phyloP scores from a whole-genome alignment of 2,888 invertebrate species.

The Tetramorium bicarinatum region DNA sequence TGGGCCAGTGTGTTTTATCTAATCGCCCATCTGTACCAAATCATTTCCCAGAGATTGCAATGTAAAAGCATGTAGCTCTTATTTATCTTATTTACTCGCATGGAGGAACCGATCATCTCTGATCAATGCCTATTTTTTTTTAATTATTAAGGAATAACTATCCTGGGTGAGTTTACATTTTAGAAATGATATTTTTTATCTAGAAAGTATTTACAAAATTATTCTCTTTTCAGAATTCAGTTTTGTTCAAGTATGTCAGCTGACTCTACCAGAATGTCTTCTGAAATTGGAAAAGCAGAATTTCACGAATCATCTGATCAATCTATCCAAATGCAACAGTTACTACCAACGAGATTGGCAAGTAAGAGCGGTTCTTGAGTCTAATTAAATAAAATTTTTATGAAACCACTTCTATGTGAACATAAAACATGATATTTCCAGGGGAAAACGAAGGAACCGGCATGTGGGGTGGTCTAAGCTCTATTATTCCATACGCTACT shows the following conservation, averaged over 20 bases:
- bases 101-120: background rate
- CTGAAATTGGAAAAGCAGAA: background rate
- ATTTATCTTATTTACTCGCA: conserved; percentile 7
- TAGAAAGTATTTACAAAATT: background rate
- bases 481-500: conserved; percentile 60
- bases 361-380: conserved; percentile 4
- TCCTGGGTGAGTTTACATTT: conserved; percentile 26
- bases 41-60: background rate
- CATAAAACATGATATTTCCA: background rate
- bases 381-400: background rate
- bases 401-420: background rate
- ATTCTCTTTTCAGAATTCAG: background rate
- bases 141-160: background rate
- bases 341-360: conserved; percentile 26
- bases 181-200: background rate
- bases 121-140: background rate
- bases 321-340: conserved; percentile 30
- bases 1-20: background rate
- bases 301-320: background rate
- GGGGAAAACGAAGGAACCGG: conserved; percentile 6
- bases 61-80: background rate
- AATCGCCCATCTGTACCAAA: background rate
- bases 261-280: conserved; percentile 1
- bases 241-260: background rate
- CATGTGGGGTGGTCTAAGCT: background rate